Evolutionary conservation across 2,113 vertebrate species (phyloP).

Genomic region (Parotia lawesii): DNA sequence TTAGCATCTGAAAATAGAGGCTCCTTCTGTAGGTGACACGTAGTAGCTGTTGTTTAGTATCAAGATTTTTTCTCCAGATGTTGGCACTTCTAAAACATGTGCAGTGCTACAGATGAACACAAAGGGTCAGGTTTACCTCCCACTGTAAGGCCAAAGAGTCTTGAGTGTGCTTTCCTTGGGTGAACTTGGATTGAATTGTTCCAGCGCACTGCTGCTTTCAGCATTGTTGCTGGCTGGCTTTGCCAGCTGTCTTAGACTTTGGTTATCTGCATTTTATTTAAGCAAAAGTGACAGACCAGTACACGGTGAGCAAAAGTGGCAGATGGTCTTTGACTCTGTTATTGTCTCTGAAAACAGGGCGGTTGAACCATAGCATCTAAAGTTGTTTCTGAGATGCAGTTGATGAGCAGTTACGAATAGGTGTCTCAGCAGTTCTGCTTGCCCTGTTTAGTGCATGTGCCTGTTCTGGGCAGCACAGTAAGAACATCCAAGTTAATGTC

Average conservation of each 20-base stretch:
- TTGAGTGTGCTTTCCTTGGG: neutral
- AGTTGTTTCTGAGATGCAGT: neutral
- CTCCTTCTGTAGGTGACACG: neutral
- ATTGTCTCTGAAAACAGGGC: neutral
- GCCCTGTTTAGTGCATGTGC: neutral
- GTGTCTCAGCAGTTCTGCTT: neutral
- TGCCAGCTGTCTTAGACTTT: neutral
- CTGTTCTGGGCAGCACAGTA: neutral
- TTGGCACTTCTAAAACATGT: neutral
- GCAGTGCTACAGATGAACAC: neutral
- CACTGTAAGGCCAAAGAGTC: neutral
- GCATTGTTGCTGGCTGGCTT: neutral
- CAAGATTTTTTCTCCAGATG: neutral
- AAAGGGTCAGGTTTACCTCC: neutral
- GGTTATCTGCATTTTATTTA: neutral
- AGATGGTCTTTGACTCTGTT: neutral
- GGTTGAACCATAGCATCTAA: neutral
- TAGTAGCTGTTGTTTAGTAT: neutral
- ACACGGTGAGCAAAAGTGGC: neutral
- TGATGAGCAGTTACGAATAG: neutral
- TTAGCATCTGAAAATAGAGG: slow-evolving; percentile 4
- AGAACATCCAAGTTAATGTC: neutral
- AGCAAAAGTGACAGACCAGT: neutral
- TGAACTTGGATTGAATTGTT: neutral
- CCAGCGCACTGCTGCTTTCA: neutral